Conservation (phyloP, 2,113 vertebrate genomes). For the Pachypanchax playfairii region DNA sequence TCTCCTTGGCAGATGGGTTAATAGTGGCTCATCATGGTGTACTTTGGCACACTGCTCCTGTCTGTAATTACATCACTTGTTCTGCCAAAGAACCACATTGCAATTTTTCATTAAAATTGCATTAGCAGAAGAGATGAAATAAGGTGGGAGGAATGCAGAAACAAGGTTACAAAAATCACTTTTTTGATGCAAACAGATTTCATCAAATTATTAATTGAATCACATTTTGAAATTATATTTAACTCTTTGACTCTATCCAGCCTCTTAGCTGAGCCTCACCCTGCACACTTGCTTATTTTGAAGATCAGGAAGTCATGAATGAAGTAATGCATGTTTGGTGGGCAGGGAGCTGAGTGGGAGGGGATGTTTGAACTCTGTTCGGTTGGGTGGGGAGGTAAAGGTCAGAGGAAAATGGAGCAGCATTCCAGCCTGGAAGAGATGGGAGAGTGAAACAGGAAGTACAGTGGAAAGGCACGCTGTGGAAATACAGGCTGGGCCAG, state of each 20-base stretch:
- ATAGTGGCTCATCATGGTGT: conserved; percentile 43
- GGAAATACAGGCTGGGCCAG: conserved; percentile 54
- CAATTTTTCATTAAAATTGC: conserved; percentile 77
- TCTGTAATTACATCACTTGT: conserved; percentile 61
- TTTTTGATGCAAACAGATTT: conserved; percentile 31
- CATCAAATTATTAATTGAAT: background rate
- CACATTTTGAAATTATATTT: background rate
- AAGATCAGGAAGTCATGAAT: conserved; percentile 57
- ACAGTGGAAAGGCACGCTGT: conserved; percentile 63
- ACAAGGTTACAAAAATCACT: conserved; percentile 28
- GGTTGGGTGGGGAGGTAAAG: conserved; percentile 45
- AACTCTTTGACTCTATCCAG: too few species aligned
- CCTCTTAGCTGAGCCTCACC: conserved; percentile 12
- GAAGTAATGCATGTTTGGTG: conserved; percentile 53
- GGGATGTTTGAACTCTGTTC: conserved; percentile 15
- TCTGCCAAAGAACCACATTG: conserved; percentile 68
- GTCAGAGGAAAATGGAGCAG: conserved; percentile 44
- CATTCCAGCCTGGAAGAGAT: conserved; percentile 71
- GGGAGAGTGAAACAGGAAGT: conserved; percentile 75
- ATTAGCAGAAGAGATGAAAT: conserved; percentile 70
- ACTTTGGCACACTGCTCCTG: conserved; percentile 55
- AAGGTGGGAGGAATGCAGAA: conserved; percentile 57
- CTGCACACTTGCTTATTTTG: conserved; percentile 45
- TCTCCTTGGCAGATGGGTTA: conserved; percentile 42
- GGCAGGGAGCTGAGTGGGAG: conserved; percentile 27